phyloP scores from a whole-genome alignment of 2,797 vertebrate genomes.

The Myiothlypis chrysogaster region DNA sequence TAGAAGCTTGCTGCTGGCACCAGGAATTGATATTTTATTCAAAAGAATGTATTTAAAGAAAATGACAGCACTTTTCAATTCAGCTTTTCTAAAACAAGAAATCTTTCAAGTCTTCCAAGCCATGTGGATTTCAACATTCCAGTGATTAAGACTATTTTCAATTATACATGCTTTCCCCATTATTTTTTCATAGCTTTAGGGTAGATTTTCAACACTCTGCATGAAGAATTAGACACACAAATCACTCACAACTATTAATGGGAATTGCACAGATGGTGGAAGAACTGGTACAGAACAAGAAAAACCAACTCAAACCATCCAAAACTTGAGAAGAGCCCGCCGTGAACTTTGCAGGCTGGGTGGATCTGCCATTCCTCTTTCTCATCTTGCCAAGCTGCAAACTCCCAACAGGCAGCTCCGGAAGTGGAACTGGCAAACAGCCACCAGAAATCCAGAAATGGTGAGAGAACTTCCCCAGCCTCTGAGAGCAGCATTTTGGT shows the following conservation, averaged over 20 bases:
- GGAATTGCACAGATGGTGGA: conserved; percentile 40
- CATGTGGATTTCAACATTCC: conserved; percentile 33
- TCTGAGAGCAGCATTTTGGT: not conserved
- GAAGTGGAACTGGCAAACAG: not conserved
- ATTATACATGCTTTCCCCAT: conserved; percentile 59
- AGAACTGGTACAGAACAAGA: conserved; percentile 26
- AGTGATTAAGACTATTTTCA: conserved; percentile 63
- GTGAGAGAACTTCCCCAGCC: not conserved
- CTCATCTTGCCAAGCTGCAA: not conserved
- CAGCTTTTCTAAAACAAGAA: conserved; percentile 66
- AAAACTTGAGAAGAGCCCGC: not conserved
- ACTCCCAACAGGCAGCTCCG: not conserved
- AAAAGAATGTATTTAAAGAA: conserved; percentile 78
- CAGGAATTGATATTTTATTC: conserved; percentile 77
- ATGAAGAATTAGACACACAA: conserved; percentile 64
- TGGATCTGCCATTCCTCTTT: not conserved
- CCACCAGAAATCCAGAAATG: not conserved
- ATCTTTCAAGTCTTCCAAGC: conserved; percentile 56
- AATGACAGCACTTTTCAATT: conserved; percentile 73
- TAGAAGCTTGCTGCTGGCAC: conserved; percentile 72
- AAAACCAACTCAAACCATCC: conserved; percentile 39
- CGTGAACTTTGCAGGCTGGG: not conserved
- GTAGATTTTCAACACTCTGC: conserved; percentile 53
- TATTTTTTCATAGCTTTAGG: conserved; percentile 66
- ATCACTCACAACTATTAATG: conserved; percentile 59